Conservation (phyloP, 2,888 invertebrate genomes). For the Cataglyphis albicans region DNA sequence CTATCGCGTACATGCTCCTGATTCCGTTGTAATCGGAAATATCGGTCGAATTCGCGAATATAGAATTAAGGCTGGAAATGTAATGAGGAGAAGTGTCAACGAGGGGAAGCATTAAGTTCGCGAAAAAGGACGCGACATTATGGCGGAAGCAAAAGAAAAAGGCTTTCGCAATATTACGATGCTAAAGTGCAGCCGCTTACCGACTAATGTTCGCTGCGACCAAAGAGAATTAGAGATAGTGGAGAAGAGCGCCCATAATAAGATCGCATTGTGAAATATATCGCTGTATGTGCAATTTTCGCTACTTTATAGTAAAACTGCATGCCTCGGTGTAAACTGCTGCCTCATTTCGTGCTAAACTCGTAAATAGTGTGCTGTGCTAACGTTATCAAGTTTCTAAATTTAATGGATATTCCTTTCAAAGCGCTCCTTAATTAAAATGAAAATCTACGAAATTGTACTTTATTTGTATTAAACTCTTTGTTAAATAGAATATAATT, state of each 20-base stretch:
- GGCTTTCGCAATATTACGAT: slow-evolving; percentile 36
- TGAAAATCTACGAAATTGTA: background rate
- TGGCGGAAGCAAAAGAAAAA: background rate
- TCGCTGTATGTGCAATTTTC: slow-evolving; percentile 16
- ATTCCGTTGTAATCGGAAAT: slow-evolving; percentile 6
- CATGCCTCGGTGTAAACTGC: background rate
- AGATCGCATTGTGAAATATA: slow-evolving; percentile 27
- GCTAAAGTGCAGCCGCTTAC: slow-evolving; percentile 3
- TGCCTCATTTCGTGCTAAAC: background rate
- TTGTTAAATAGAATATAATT: background rate
- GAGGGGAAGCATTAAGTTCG: background rate
- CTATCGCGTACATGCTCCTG: background rate
- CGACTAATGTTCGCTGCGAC: slow-evolving; percentile 41
- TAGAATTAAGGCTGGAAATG: background rate
- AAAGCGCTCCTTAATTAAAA: background rate
- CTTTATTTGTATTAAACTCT: background rate
- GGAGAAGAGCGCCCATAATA: slow-evolving; percentile 40
- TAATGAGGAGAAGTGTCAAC: background rate
- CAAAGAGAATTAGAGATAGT: slow-evolving; percentile 49
- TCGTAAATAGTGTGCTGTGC: background rate
- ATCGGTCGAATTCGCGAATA: background rate
- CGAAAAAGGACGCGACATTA: background rate
- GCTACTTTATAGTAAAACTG: slow-evolving; percentile 6
- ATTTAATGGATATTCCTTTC: background rate
- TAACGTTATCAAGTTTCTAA: background rate